Evolutionary conservation across 2,797 vertebrate genomes (phyloP).

Genomic region (Halcyon badia): DNA sequence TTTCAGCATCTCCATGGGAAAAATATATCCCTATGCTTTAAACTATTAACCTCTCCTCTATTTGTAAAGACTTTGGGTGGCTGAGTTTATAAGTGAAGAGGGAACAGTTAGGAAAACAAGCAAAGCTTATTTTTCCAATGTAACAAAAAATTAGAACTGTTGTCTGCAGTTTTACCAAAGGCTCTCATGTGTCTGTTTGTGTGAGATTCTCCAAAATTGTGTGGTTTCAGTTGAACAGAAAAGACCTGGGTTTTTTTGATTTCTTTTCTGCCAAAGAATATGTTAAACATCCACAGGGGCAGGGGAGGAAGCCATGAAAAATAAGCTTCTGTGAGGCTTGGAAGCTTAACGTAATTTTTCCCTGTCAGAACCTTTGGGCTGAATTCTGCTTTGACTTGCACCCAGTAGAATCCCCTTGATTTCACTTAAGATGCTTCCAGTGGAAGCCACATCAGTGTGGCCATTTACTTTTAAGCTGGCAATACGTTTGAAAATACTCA

Average conservation of each 20-base stretch:
- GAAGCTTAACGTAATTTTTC: constrained; percentile 35
- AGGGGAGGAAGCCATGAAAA: constrained; percentile 66
- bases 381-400: not conserved
- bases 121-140: constrained; percentile 17
- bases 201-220: constrained; percentile 62
- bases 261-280: constrained; percentile 59
- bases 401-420: not conserved
- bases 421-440: not conserved
- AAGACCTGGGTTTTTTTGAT: not conserved
- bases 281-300: constrained; percentile 20
- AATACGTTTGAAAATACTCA: not conserved
- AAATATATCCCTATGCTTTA: not conserved
- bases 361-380: constrained; percentile 33
- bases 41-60: constrained; percentile 16
- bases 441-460: not conserved
- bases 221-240: constrained; percentile 64
- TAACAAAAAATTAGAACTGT: constrained; percentile 38
- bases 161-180: constrained; percentile 55
- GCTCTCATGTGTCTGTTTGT: constrained; percentile 62
- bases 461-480: not conserved
- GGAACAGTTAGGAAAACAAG: constrained; percentile 56
- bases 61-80: constrained; percentile 30
- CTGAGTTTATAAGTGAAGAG: constrained; percentile 35
- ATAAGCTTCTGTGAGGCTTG: constrained; percentile 68
- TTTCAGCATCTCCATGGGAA: not conserved